Percentiles rank a stretch among this genome's conserved stretches.
Conservation (phyloP, 2,797 vertebrate species). For the Capromys pilorides region DNA sequence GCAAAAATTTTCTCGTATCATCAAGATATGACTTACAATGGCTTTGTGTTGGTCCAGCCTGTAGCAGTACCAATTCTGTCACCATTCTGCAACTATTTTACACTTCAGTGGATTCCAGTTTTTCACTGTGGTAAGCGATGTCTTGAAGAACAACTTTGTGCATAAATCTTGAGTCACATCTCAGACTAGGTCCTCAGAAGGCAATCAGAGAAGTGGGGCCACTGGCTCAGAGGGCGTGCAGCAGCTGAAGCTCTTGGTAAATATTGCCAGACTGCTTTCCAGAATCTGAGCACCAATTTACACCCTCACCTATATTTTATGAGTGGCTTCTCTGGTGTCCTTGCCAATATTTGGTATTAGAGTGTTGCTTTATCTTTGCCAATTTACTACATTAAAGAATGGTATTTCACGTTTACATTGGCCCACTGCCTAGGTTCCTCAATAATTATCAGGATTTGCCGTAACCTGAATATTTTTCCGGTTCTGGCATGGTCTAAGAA, state of each 20-base stretch:
- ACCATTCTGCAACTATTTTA: constrained; percentile 20
- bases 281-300: constrained; percentile 9
- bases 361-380: constrained; percentile 50
- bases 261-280: constrained; percentile 52
- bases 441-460: constrained; percentile 48
- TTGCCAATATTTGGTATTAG: background rate
- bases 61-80: constrained; percentile 10
- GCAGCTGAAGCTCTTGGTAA: constrained; percentile 5
- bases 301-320: constrained; percentile 35
- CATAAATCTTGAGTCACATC: background rate
- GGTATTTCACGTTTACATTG: constrained; percentile 53
- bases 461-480: constrained; percentile 54
- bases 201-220: constrained; percentile 45
- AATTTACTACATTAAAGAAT: constrained; percentile 52
- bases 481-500: background rate
- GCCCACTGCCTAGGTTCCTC: constrained; percentile 9
- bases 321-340: background rate
- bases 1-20: background rate
- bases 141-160: constrained; percentile 47
- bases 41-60: background rate
- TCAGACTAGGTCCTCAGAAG: constrained; percentile 21
- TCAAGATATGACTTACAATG: constrained; percentile 20
- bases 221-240: constrained; percentile 18
- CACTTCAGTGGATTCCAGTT: background rate
- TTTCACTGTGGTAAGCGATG: constrained; percentile 20